These are phyloP conservation scores for Drosophila pseudotakahashii DNA, from an alignment of 2,888 invertebrate genomes.

Conservation along the genomic window DNA sequence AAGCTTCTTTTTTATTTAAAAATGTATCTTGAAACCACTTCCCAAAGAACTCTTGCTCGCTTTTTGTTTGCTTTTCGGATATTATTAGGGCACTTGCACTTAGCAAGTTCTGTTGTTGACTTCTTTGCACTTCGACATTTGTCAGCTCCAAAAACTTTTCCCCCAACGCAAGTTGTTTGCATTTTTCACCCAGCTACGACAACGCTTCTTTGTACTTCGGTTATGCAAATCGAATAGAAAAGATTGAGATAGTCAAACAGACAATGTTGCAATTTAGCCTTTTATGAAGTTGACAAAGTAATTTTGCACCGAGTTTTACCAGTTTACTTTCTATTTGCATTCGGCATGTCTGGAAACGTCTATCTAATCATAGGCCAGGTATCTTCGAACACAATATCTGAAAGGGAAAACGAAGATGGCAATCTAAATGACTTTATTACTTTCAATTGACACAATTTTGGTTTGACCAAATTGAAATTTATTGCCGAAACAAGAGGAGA, in stretches of 20 bases:
- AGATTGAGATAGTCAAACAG: constrained; percentile 21
- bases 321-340: constrained; percentile 31
- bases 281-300: constrained; percentile 39
- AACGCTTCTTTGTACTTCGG: constrained; percentile 10
- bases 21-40: constrained; percentile 6
- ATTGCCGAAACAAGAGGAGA: constrained; percentile 33
- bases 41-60: constrained; percentile 1
- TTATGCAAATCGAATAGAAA: constrained; percentile 44
- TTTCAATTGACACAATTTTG: constrained; percentile 38
- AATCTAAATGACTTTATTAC: constrained; percentile 37
- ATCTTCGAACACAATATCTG: constrained; percentile 3
- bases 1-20: neutral
- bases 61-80: constrained; percentile 8
- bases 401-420: constrained; percentile 11
- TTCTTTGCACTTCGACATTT: constrained; percentile 37
- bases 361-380: constrained; percentile 38
- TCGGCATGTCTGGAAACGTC: constrained; percentile 31
- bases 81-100: constrained; percentile 33
- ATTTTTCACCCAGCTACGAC: constrained; percentile 11
- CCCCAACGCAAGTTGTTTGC: constrained; percentile 17
- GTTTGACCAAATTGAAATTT: constrained; percentile 57
- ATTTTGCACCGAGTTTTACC: constrained; percentile 17
- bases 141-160: constrained; percentile 18
- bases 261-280: constrained; percentile 30
- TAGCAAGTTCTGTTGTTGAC: constrained; percentile 22